Base-by-base conservation (phyloP, 2,113 vertebrate species). In the Clarias batrachus region DNA sequence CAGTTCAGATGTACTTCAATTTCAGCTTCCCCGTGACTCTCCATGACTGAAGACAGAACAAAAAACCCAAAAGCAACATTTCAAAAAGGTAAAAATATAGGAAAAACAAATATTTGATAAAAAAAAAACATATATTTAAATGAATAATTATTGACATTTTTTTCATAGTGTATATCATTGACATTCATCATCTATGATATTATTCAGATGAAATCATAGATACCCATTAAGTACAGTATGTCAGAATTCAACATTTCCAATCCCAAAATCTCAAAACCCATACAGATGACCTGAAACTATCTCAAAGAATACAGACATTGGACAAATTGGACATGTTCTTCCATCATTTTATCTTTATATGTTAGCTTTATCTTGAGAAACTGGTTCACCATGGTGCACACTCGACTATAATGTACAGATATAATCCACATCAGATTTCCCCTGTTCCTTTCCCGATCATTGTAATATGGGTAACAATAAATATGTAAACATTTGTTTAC, bases 21-120 rank as follows among this genome's bases (percentile, higher is more conserved):
- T 88, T 96, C 96, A 88, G 95, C 97, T 87, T 98, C 97, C 2
- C 97, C 96, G 0, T 98, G 96, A 87, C 95, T 96, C 89, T 97
- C 97, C 93, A 95, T 96, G 77, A 93, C 97, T 98, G 81, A 73
- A n/a, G 63, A 30, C 74, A 89, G 16, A 25, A 82, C 23, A 87
- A 4, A 87, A 54, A 85, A 60, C 89, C 12, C 37, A 5, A 82
- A 3, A 82, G 90, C 86, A 25, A 25, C 27, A 81, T 33, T 11
- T 37, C 10, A 62, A 81, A 62, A 16, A 12, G 16, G 17, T 3
- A 48, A 48, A 48, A 0, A 48, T 48, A 48, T 8, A 48, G 0
- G 21, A 87, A 86, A 87, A 33, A 59, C 79, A 91, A 86, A 27
- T 56, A 76, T 91, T 19, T 86, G 56, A 83, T 90, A 37, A 37